Conservation (phyloP, 2,888 invertebrate genomes). For the Iselma pallidipennis region DNA sequence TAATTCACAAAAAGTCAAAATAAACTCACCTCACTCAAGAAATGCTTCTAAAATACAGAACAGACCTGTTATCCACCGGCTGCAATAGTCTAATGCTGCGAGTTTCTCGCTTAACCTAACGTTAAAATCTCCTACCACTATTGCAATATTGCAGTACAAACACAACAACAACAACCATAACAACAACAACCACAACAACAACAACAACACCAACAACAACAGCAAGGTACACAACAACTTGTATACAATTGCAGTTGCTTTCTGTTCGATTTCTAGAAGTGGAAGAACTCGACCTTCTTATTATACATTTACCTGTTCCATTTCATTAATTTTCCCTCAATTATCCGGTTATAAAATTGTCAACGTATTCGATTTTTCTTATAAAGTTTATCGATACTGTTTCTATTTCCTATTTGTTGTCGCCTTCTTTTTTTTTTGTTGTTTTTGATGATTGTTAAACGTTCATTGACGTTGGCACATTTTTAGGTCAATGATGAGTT, state of each 20-base stretch:
- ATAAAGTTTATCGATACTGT: too few relatives aligned
- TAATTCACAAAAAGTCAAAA: too few relatives aligned
- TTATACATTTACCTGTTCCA: not conserved
- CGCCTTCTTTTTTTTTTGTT: not conserved
- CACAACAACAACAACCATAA: too few relatives aligned
- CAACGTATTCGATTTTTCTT: too few relatives aligned
- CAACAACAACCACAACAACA: constrained; percentile 11
- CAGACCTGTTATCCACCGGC: not conserved
- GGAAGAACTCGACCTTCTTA: constrained; percentile 4
- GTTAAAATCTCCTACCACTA: constrained; percentile 38
- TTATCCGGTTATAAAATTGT: too few relatives aligned
- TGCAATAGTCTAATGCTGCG: constrained; percentile 1
- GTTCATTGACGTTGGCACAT: constrained; percentile 5
- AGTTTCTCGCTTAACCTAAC: constrained; percentile 36
- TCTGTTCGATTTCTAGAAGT: constrained; percentile 5
- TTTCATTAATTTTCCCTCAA: not conserved
- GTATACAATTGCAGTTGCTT: too few relatives aligned
- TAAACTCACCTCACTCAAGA: not conserved
- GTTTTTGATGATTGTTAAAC: not conserved
- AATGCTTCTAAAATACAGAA: too few relatives aligned
- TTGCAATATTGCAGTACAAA: too few relatives aligned
- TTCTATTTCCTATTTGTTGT: too few relatives aligned
- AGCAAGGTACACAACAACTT: too few relatives aligned
- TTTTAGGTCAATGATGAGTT: constrained; percentile 1
- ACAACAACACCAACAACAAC: too few relatives aligned